phyloP scores from a whole-genome alignment of 1,140 invertebrate genomes.

The Pomacea maculata region DNA sequence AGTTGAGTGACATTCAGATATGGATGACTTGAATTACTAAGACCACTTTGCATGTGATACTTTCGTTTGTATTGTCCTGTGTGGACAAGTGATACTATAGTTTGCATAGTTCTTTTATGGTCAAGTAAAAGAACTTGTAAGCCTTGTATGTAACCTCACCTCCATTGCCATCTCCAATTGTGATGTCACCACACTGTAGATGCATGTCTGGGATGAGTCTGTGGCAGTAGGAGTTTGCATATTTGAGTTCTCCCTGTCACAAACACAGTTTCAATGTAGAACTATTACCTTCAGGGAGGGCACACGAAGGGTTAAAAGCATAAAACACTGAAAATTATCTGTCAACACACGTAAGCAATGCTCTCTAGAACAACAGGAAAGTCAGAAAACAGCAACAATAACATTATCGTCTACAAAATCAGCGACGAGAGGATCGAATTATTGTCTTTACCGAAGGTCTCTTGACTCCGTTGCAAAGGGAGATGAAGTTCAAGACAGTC shows the following conservation, averaged over 20 bases:
- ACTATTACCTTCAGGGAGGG: too few species aligned
- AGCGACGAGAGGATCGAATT: background rate
- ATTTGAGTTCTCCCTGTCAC: constrained; percentile 31
- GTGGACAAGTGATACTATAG: too few species aligned
- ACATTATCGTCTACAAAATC: background rate
- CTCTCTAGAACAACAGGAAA: background rate
- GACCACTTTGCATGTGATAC: too few species aligned
- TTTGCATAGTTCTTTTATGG: too few species aligned
- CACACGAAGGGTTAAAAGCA: too few species aligned
- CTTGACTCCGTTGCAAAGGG: constrained; percentile 33
- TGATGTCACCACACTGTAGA: constrained; percentile 66
- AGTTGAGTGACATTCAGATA: too few species aligned
- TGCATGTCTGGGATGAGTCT: constrained; percentile 66
- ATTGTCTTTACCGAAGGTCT: constrained; percentile 19
- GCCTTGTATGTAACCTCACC: constrained; percentile 36
- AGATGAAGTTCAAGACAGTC: constrained; percentile 54
- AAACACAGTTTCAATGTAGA: background rate
- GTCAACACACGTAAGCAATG: too few species aligned
- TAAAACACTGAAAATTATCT: too few species aligned
- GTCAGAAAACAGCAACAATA: background rate
- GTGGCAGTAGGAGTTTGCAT: constrained; percentile 39
- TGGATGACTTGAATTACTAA: too few species aligned
- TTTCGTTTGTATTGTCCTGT: too few species aligned
- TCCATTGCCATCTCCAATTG: constrained; percentile 64
- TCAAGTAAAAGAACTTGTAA: background rate